phyloP scores from a whole-genome alignment of 2,113 vertebrate species.

The Tragelaphus imberbis region DNA sequence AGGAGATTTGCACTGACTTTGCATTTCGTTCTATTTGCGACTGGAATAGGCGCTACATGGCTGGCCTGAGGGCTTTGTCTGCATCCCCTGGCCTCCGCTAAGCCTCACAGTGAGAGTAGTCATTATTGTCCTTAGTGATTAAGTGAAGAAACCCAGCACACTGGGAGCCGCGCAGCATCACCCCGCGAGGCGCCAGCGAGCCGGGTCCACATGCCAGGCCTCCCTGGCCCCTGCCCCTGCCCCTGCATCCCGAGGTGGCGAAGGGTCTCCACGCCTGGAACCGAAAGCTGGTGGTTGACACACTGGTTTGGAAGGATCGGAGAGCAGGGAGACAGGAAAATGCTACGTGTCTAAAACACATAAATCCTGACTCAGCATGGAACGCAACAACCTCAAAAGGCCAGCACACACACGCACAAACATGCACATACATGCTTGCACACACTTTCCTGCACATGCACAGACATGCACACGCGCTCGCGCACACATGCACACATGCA shows the following conservation, averaged over 20 bases:
- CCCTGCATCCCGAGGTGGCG: accelerated
- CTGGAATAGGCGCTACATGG: accelerated
- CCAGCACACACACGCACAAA: accelerated
- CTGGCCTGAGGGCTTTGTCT: accelerated
- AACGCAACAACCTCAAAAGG: neutral
- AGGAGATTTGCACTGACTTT: too few species aligned
- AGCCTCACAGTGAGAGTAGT: neutral
- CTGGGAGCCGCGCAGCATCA: neutral
- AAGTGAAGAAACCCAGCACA: neutral
- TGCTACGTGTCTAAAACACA: accelerated
- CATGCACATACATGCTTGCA: accelerated
- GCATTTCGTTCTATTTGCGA: accelerated
- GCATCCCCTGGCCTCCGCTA: neutral
- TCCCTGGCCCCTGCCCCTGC: accelerated
- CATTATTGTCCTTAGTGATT: neutral
- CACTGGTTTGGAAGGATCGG: neutral
- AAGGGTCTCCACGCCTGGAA: neutral
- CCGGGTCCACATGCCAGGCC: neutral
- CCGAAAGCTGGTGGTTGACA: neutral
- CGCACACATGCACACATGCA: too few species aligned
- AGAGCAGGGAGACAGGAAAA: neutral
- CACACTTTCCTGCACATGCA: too few species aligned
- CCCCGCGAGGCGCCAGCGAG: accelerated
- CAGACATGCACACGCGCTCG: too few species aligned
- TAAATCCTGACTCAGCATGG: neutral